phyloP scores from a whole-genome alignment of 2,797 vertebrate genomes.

The Megaceryle alcyon region DNA sequence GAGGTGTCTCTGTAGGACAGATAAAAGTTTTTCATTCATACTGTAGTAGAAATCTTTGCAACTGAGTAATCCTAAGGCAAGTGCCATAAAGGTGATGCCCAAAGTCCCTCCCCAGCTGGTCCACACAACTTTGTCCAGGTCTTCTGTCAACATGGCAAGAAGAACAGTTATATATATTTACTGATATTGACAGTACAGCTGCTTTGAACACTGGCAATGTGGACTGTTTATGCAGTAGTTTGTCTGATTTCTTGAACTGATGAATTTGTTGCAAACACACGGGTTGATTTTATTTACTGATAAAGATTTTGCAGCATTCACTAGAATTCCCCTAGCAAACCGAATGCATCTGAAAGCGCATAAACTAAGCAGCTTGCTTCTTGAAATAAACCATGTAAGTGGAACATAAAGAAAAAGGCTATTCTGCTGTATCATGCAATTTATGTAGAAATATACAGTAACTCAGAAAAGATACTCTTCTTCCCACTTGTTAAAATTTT shows the following conservation, averaged over 20 bases:
- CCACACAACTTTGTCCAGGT: neutral
- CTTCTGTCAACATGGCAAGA: neutral
- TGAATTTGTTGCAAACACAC: neutral
- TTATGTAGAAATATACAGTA: neutral
- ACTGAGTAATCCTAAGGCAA: neutral
- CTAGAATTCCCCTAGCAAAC: neutral
- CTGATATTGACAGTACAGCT: neutral
- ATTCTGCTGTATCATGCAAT: neutral
- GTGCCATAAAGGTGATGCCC: neutral
- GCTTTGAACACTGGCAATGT: neutral
- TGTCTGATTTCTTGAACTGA: neutral
- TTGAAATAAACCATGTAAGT: neutral
- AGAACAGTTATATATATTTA: neutral
- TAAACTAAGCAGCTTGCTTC: neutral
- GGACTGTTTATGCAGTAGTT: neutral
- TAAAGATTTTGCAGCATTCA: neutral
- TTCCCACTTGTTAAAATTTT: neutral
- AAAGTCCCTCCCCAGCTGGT: neutral
- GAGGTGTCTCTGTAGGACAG: neutral
- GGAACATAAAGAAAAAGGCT: neutral
- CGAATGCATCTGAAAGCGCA: neutral
- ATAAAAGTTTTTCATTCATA: neutral
- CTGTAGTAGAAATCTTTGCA: neutral
- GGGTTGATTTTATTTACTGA: neutral
- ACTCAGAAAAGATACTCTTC: neutral